Percentiles rank a stretch among this genome's conserved stretches.
These are phyloP conservation scores for Coleophora deauratella DNA, from an alignment of 2,888 invertebrate genomes.

Conservation along the genomic window DNA sequence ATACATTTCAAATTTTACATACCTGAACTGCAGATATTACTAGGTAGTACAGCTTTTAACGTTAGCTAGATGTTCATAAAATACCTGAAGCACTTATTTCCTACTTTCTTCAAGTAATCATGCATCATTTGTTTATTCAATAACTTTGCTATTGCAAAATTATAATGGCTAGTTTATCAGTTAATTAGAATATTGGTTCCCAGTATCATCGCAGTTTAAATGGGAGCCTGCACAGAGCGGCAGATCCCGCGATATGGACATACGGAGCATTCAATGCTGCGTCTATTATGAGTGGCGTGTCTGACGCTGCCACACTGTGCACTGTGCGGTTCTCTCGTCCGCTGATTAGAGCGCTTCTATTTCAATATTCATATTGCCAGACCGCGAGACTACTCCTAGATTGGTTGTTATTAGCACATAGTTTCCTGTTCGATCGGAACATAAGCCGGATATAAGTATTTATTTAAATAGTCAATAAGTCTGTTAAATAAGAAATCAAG, in stretches of 20 bases:
- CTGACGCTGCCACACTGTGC: neutral
- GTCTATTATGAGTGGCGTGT: conserved; percentile 49
- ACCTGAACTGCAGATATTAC: no score
- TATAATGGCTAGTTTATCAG: conserved; percentile 3
- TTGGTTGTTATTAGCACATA: conserved; percentile 56
- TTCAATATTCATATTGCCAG: conserved; percentile 51
- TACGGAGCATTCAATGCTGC: conserved; percentile 57
- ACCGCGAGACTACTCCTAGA: conserved; percentile 44
- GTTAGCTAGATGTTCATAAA: no score
- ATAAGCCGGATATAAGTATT: no score
- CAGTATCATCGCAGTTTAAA: conserved; percentile 29
- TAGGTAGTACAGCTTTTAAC: no score
- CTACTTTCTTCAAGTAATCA: no score
- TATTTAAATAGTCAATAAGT: no score
- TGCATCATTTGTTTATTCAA: no score
- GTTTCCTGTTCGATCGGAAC: no score
- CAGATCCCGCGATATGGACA: conserved; percentile 39
- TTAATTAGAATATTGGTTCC: conserved; percentile 10
- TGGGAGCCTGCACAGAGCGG: conserved; percentile 33
- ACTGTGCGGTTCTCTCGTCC: conserved; percentile 30
- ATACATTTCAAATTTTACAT: no score
- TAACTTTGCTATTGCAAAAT: neutral
- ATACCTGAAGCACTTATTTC: no score
- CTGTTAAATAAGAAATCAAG: no score
- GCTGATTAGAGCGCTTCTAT: conserved; percentile 54